Evolutionary conservation across 2,113 vertebrate species (phyloP), one percentile per base, ranked within the genome.

Genomic region (Hystrix cristata): DNA sequence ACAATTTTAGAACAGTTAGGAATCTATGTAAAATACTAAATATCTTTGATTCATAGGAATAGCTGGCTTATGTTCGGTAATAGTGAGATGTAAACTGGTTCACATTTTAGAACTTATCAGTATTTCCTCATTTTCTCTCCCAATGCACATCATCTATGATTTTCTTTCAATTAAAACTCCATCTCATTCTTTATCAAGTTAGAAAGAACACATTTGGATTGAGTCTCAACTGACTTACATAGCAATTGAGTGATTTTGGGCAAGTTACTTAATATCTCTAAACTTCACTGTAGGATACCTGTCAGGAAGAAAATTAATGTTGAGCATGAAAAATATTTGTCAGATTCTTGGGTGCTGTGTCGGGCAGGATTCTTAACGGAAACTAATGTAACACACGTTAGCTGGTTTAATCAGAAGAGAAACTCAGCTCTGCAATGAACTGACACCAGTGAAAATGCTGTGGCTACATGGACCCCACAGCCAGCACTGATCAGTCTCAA

Each of bases 151-250:
- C 15, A 93, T 43, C 2, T 18, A 34, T 65, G 14, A 4, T 1
- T 91, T 92, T 74, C 21, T 64, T 18, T 62, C 27, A 79, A 64
- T 83, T 79, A 92, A 95, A 95, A 84, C 19, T 93, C 59, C 51
- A 72, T 3, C 18, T 88, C 46, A 48, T 15, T 31, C 18, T 79
- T 38, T 48, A 3, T 57, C 51, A 78, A 27, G 18, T 92, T 16
- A 91, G 43, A 79, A 79, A 79, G 8, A 62, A 19, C 7, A 53
- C 38, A 60, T 64, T 18, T 46, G 4, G 27, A 53, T 67, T 78
- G 48, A 91, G 7, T 31, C 25, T 72, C 25, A 16, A 43, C 16
- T 69, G 27, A 2, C 69, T 34, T 67, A 16, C 27, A 29, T n/a
- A 38, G 80, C 10, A 43, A 43, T 34, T 85, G 57, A 65, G 46